Base-by-base conservation (phyloP, 2,797 vertebrate species). In the Stomatorhinus walkeri region DNA sequence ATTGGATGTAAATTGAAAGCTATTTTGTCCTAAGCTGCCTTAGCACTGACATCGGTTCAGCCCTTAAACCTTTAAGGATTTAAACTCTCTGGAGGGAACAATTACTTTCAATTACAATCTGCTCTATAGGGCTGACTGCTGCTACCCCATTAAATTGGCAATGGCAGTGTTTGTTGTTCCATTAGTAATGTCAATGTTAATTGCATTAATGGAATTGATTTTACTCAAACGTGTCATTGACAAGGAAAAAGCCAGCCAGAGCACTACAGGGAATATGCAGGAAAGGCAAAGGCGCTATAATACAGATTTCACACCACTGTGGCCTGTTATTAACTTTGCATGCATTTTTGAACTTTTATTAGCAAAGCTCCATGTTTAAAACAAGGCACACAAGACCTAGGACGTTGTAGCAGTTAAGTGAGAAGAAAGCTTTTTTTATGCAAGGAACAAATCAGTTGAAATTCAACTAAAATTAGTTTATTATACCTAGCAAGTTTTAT, bases 31-130 rank as follows among this genome's bases (percentile, higher is more conserved):
- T 54, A 87, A 87, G 85, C 85, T 87, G 51, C 85, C 85, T 87
- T 56, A 28, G 52, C 49, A 87, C 85, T 87, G 51, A 87, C 85
- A 87, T 87, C 9, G 14, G 83, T 76, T 88, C 51, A 83, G 51
- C 76, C 79, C 28, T 32, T 64, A 88, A 43, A 54, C 76, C 51
- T 88, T 56, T 24, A 59, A 88, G 88, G 87, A 88, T 88, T 88
- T 88, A 10, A 88, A 48, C 76, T 51, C 88, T 83, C 76, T 64
- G 19, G 46, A 83, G 32, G 43, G 49, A 88, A 84, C 49, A 88
- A 88, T 88, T 88, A 83, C 49, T 83, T 88, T 83, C 52, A 87
- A 87, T 87, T 87, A 87, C 85, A 88, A 88, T 88, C 88, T 81
- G 54, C 87, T 88, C 61, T 81, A 56, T 40, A 83, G 76, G 49